Evolutionary conservation across 2,113 vertebrate species (phyloP).

Genomic region (Sorex fumeus): DNA sequence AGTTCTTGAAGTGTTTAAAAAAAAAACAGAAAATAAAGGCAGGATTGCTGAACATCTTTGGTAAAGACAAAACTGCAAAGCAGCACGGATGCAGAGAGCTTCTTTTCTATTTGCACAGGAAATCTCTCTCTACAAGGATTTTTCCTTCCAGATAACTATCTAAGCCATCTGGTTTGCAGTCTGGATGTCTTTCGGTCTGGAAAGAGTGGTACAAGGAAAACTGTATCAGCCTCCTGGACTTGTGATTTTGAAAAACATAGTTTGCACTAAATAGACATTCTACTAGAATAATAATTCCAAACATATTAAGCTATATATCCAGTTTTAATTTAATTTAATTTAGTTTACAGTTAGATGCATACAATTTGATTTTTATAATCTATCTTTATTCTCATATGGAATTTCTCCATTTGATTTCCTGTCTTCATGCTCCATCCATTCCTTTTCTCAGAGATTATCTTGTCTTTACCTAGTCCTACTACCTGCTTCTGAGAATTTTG

Average conservation of each 20-base stretch:
- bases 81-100: neutral
- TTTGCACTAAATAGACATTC: neutral
- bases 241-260: neutral
- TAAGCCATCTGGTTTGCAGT: constrained; percentile 9
- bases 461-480: neutral
- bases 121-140: neutral
- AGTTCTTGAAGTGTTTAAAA: neutral
- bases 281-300: constrained; percentile 18
- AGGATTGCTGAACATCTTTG: neutral
- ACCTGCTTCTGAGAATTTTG: neutral
- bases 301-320: constrained; percentile 16
- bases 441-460: neutral
- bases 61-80: neutral
- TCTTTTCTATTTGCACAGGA: neutral
- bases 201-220: neutral
- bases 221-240: neutral
- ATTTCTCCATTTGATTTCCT: neutral
- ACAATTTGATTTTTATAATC: neutral
- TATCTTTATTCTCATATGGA: neutral
- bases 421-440: neutral
- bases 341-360: neutral
- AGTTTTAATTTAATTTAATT: constrained; percentile 44
- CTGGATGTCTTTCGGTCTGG: neutral
- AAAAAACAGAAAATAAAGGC: constrained; percentile 4
- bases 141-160: constrained; percentile 35